Base-by-base conservation (phyloP, 1,140 invertebrate species). In the Bathynomus jamesi region DNA sequence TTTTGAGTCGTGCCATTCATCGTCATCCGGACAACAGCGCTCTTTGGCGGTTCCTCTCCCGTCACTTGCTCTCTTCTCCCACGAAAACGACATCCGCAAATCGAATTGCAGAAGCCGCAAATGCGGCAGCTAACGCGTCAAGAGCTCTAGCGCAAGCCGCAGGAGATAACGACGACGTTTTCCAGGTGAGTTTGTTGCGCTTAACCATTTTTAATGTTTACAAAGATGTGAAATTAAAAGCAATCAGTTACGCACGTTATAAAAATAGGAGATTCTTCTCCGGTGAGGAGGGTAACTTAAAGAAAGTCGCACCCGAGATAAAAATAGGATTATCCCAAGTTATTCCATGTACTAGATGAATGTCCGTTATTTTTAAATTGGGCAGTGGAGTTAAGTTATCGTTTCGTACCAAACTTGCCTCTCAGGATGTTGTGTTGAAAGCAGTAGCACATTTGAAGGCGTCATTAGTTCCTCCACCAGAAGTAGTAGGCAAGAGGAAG, bases 1-100 rank as follows among this genome's bases (percentile, higher is more conserved):
- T 83, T 53, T 72, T 88, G 7, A 81, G 82, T 25, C 83, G 84
- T 72, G 81, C 83, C 28, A 80, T 87, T 70, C 85, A 86, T 69
- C 81, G 81, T 64, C 82, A 84, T 79, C 87, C 87, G 25, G 79
- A 83, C 3, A 65, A 75, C 61, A 53, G 77, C 28, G 61, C 81
- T 0, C 69, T 81, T 0, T 80, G 85, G 71, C 79, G 83, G 13
- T 78, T 81, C 46, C 73, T 84, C 68, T 82, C 63, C 70, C 72
- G 67, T 13, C 69, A 73, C 60, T 69, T 76, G 13, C 68, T 73
- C 21, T 53, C 61, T 10, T 53, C 29, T 61, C 40, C n/a, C 2
- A 27, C 79, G 81, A 60, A 81, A 79, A 63, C 69, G 65, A 0
- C 67, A 81, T 0, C 76, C 78, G 27, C 68, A 7, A 63, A 65